These are phyloP conservation scores for Andrena haemorrhoa DNA, from an alignment of 2,888 invertebrate genomes.

Conservation along the genomic window DNA sequence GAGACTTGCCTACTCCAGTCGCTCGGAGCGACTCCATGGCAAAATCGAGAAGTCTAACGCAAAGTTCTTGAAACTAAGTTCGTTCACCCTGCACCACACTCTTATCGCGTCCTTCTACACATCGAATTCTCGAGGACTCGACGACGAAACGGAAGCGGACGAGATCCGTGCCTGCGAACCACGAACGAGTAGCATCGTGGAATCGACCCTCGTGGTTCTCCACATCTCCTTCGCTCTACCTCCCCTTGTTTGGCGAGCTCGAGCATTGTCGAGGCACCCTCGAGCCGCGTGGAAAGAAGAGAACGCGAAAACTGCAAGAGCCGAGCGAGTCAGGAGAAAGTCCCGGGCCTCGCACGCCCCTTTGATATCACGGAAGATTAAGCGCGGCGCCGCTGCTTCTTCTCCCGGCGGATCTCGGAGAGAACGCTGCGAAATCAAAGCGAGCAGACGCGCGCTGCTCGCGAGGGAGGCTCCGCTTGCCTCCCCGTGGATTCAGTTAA, in stretches of 20 bases:
- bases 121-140: not conserved
- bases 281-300: slow-evolving; percentile 50
- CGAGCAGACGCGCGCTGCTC: not conserved
- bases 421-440: slow-evolving; percentile 59
- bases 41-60: too few relatives aligned
- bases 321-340: slow-evolving; percentile 22
- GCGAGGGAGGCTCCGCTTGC: slow-evolving; percentile 8
- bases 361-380: slow-evolving; percentile 67
- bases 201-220: slow-evolving; percentile 54
- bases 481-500: slow-evolving; percentile 32
- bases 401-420: slow-evolving; percentile 39
- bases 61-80: too few relatives aligned
- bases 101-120: not conserved
- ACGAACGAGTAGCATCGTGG: slow-evolving; percentile 42
- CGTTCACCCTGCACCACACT: not conserved
- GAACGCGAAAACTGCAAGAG: slow-evolving; percentile 48
- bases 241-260: slow-evolving; percentile 36
- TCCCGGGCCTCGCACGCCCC: slow-evolving; percentile 39
- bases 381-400: slow-evolving; percentile 54
- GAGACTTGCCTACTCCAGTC: too few relatives aligned
- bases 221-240: slow-evolving; percentile 22
- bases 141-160: slow-evolving; percentile 7
- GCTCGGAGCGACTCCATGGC: too few relatives aligned
- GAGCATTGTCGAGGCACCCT: slow-evolving; percentile 67
- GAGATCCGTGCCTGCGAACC: slow-evolving; percentile 42